Percentiles rank a stretch among this genome's conserved stretches.
phyloP scores from a whole-genome alignment of 2,113 vertebrate species.

The Hemibagrus wyckioides region DNA sequence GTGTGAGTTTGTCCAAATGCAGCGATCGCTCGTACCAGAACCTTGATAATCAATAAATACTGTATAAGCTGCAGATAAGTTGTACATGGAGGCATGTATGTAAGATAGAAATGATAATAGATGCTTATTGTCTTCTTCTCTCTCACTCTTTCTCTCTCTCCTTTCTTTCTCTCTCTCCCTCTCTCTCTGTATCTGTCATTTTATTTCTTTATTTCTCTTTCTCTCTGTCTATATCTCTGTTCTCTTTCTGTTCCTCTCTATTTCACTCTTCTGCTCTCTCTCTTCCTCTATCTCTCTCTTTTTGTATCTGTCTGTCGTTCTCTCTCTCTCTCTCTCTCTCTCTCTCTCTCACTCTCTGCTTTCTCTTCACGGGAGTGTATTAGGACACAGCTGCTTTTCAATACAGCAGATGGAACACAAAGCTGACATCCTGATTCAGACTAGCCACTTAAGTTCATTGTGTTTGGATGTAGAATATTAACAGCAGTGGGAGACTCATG shows the following conservation, averaged over 20 bases:
- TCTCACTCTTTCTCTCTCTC: background rate
- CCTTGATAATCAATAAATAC: too few species aligned
- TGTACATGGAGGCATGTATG: background rate
- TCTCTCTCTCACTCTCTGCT: background rate
- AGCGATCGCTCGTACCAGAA: background rate
- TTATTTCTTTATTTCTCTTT: too few species aligned
- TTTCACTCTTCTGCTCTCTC: background rate
- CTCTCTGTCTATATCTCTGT: background rate
- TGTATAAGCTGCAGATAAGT: too few species aligned
- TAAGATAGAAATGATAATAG: background rate
- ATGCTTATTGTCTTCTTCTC: background rate
- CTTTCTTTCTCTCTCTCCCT: background rate
- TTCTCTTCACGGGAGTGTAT: background rate
- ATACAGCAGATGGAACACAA: conserved; percentile 18
- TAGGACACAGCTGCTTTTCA: background rate
- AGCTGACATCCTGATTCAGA: conserved; percentile 7
- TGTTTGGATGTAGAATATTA: background rate
- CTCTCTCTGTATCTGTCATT: too few species aligned
- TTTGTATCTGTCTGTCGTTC: background rate
- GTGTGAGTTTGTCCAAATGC: background rate
- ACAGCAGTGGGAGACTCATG: background rate
- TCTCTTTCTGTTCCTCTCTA: background rate
- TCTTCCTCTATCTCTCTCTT: background rate
- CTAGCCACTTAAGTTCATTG: background rate
- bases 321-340: background rate